phyloP scores from a whole-genome alignment of 2,797 vertebrate genomes.

The Ceryle rudis region DNA sequence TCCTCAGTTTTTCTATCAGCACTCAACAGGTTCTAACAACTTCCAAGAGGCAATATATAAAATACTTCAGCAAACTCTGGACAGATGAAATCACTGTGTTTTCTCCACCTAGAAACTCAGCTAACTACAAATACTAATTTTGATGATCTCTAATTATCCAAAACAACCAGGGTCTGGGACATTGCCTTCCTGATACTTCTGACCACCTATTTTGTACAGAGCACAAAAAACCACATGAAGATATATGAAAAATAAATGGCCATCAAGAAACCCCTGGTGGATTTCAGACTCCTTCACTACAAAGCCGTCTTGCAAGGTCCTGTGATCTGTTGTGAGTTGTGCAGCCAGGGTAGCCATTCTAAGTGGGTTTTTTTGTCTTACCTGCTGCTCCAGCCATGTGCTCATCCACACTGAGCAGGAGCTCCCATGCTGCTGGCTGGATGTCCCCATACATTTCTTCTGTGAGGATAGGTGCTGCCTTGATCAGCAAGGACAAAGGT shows the following conservation, averaged over 20 bases:
- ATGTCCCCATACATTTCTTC: slow-evolving; percentile 99
- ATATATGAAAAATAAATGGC: neutral
- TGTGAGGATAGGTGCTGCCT: slow-evolving; percentile 93
- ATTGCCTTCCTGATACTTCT: neutral
- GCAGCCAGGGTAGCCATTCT: neutral
- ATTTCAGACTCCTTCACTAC: neutral
- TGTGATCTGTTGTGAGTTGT: neutral
- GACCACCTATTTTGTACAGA: neutral
- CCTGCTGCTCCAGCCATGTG: slow-evolving; percentile 98
- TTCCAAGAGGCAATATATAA: neutral
- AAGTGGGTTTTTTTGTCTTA: slow-evolving; percentile 45
- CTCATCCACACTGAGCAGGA: slow-evolving; percentile 95
- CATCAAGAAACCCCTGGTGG: neutral
- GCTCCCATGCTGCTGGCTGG: slow-evolving; percentile 97
- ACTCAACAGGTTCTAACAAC: neutral
- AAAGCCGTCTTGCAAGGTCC: neutral
- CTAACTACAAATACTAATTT: neutral
- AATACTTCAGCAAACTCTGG: neutral
- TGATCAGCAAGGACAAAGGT: slow-evolving; percentile 94
- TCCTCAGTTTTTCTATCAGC: neutral
- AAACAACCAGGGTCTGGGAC: neutral
- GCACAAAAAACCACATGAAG: neutral
- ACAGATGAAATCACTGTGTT: neutral
- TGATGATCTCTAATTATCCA: neutral
- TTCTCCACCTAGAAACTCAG: neutral